Base-by-base conservation (phyloP, 2,113 vertebrate species). In the Corydoras maculifer region DNA sequence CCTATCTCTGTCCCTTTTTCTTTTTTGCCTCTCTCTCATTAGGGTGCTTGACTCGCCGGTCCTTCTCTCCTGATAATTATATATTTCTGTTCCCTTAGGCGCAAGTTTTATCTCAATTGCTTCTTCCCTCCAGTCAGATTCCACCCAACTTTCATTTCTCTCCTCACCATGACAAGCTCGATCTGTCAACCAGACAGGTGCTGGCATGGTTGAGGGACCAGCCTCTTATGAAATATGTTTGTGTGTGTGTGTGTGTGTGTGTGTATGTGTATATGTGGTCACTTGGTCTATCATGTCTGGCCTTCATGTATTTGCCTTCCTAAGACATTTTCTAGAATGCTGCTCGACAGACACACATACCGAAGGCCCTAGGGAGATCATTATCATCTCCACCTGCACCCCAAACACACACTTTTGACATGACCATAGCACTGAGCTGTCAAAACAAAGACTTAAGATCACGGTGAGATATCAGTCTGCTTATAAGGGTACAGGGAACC, bases 381-480 rank as follows among this genome's bases (percentile, higher is more conserved):
- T 71, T 75, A 78, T 68, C 68, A 63, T 63, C 25, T 76, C 59
- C 35, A 72, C 59, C 75, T 72, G 75, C 48, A n/a, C 64, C 49
- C 51, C 53, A 43, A 70, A 67, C 55, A 66, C 25, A 69, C 25
- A 32, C 30, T 49, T 25, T 25, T 60, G 61, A 75, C 73, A 66
- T 58, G 13, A 35, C 60, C 10, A 31, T 64, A 54, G 55, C 50
- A 62, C 32, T 31, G 5, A 62, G 55, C 50, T 54, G 59, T 30
- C 48, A 69, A 58, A 48, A 57, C 73, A 69, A 67, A 69, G 6
- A 11, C 31, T 32, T 15, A 58, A 72, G 8, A 59, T 59, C 75
- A 53, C 49, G 32, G 1, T 59, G 12, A 60, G 8, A 62, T 9
- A 59, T 15, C 35, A 3, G 48, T 59, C 14, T 18, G 15, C 62